A percentile compares a stretch with the other conserved stretches of the same genome.
Evolutionary conservation across 2,888 invertebrate genomes (phyloP).

Genomic region (Drosophila birchii): DNA sequence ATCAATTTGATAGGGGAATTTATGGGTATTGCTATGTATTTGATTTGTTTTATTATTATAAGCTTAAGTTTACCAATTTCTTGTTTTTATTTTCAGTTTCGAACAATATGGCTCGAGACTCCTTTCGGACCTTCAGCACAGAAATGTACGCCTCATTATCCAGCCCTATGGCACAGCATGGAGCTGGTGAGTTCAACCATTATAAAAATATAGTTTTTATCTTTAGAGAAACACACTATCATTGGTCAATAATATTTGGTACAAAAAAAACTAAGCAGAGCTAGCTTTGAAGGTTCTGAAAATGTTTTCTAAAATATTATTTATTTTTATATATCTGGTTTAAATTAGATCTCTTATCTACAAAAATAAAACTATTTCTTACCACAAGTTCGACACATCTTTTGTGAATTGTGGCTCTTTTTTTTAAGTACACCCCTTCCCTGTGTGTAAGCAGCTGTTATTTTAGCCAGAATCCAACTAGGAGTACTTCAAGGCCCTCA

Average conservation of each 20-base stretch:
- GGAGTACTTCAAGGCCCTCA: slow-evolving; percentile 10
- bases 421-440: neutral
- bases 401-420: neutral
- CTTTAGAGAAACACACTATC: neutral
- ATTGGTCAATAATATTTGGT: neutral
- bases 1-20: neutral
- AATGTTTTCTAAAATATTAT: too few relatives aligned
- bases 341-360: neutral
- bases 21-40: neutral
- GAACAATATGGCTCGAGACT: slow-evolving; percentile 56
- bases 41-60: neutral
- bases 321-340: too few relatives aligned
- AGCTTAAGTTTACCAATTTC: neutral
- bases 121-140: slow-evolving; percentile 55
- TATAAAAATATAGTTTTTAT: neutral
- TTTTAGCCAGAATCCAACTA: slow-evolving; percentile 5
- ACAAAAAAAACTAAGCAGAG: rapidly evolving
- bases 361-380: neutral
- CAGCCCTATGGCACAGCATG: slow-evolving; percentile 49
- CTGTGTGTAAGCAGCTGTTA: slow-evolving; percentile 11
- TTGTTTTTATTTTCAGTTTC: slow-evolving; percentile 49
- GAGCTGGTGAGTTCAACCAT: slow-evolving; percentile 52
- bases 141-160: slow-evolving; percentile 54
- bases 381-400: neutral
- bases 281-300: neutral